Evolutionary conservation across 2,797 vertebrate genomes (phyloP), one percentile per base, ranked within the genome.

Genomic region (Neosalanx taihuensis): DNA sequence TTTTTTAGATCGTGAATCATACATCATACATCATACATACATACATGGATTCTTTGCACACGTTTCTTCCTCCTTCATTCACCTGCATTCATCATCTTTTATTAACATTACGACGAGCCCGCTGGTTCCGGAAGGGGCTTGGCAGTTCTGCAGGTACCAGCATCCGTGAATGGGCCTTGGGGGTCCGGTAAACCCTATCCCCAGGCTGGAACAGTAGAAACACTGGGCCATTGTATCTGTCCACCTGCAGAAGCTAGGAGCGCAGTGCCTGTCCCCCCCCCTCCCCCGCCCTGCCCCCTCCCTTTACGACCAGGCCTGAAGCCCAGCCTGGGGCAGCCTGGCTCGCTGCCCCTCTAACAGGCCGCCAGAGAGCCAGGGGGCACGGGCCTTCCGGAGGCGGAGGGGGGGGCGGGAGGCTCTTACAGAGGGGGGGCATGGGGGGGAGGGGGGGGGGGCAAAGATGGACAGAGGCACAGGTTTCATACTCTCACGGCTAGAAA

Each of bases 241-340:
- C 70, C 84, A 75, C 78, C 64, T 76, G 73, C 76, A 71, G 76
- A 78, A 58, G 76, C 75, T 78, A 70, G 51, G 70, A 61, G 18
- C 76, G 61, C 76, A 83, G 68, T 72, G 71, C 77, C 73, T 72
- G 78, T 87, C 85, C 85, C 86, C 81, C 79, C 81, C 84, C 80
- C 81, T n/a, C n/a, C n/a, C n/a, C n/a, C n/a, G n/a, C n/a, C n/a
- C n/a, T n/a, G n/a, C n/a, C n/a, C 83, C 70, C 85, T 77, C 73
- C 85, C 81, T 92, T 93, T 92, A 92, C 89, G 89, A 87, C 83
- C 79, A 71, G 71, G 68, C 81, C 72, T 84, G 86, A 90, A 87
- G 88, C 86, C 78, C 83, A 88, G 68, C 66, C 84, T 35, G 76
- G 37, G 12, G 37, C 37, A 41, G 37, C 37, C 37, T 2, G 37